Base-by-base conservation (phyloP, 2,113 vertebrate species). In the Petrocephalus microphthalmus region DNA sequence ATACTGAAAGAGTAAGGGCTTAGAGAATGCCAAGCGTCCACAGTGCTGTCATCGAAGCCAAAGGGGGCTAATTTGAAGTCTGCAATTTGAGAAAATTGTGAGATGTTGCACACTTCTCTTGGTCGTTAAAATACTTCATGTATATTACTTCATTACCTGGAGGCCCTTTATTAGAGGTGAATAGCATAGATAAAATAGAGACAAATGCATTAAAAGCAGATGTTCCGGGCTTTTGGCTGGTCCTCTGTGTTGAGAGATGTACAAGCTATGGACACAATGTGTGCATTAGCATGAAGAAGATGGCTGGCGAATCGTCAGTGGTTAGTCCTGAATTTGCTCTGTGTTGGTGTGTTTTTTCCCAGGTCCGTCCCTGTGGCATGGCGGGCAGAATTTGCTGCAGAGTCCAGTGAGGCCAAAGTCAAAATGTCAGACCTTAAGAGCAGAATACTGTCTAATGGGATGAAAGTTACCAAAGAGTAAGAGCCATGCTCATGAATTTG, bases 221-320 rank as follows among this genome's bases (percentile, higher is more conserved):
- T 64, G n/a, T 25, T 64, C 60, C 60, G 3, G 60, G 10, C 60
- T 64, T 29, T 29, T 25, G 22, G 3, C 60, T 13, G 60, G n/a
- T 67, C 60, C 60, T 67, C 8, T 29, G 11, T 67, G n/a, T 67
- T 29, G n/a, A 3, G 10, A 3, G n/a, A 29, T 67, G n/a, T 67
- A 67, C 2, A 67, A 25, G n/a, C 3, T 67, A 13, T 67, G n/a
- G 8, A 29, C 60, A 11, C 47, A 49, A 49, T 64, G 10, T 67
- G 60, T 29, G 25, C 2, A 13, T 11, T n/a, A 0, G 60, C 60
- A 29, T 67, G 13, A 96, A 2, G 29, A 74, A 37, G 2, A 91
- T 97, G 91, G 97, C 97, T 0, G 97, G 98, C 92, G 94, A 97
- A 98, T 91, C 94, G 96, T 88, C 94, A 95, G 89, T 97, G 97